Evolutionary conservation across 2,888 invertebrate species (phyloP).

Genomic region (Cenopis cana): DNA sequence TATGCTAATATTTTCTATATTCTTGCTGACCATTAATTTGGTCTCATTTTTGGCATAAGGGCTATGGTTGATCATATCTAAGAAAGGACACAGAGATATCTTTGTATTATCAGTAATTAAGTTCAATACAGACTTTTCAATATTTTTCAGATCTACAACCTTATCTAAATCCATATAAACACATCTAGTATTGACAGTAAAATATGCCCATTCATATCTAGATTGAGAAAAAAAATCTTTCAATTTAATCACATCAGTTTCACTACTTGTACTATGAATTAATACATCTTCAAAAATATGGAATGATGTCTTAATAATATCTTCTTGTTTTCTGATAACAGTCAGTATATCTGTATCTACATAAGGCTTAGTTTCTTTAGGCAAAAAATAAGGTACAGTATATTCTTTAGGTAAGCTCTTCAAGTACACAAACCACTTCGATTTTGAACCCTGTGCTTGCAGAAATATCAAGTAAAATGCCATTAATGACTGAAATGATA

Average conservation of each 20-base stretch:
- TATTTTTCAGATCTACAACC: constrained; percentile 72
- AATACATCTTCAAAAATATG: constrained; percentile 78
- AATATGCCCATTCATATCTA: constrained; percentile 92
- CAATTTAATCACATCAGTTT: constrained; percentile 71
- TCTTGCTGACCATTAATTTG: constrained; percentile 67
- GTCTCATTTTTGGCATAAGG: constrained; percentile 85
- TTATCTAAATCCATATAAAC: constrained; percentile 87
- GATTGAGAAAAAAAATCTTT: constrained; percentile 78
- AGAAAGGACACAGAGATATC: constrained; percentile 93
- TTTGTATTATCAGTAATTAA: constrained; percentile 85
- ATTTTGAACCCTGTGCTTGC: constrained; percentile 81
- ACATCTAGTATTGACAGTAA: constrained; percentile 93
- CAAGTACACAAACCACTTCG: constrained; percentile 88
- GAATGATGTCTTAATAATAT: constrained; percentile 75
- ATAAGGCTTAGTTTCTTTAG: constrained; percentile 78
- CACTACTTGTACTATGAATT: constrained; percentile 61
- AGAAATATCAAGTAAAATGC: constrained; percentile 90
- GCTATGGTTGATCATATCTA: constrained; percentile 96
- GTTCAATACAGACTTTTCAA: constrained; percentile 66
- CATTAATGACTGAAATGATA: constrained; percentile 89
- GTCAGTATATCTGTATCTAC: constrained; percentile 85
- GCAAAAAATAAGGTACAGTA: constrained; percentile 88
- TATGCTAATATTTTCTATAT: constrained; percentile 65
- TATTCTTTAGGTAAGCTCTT: constrained; percentile 88
- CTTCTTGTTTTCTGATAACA: constrained; percentile 80